Conservation (phyloP, 2,797 vertebrate species). For the Dermochelys coriacea region DNA sequence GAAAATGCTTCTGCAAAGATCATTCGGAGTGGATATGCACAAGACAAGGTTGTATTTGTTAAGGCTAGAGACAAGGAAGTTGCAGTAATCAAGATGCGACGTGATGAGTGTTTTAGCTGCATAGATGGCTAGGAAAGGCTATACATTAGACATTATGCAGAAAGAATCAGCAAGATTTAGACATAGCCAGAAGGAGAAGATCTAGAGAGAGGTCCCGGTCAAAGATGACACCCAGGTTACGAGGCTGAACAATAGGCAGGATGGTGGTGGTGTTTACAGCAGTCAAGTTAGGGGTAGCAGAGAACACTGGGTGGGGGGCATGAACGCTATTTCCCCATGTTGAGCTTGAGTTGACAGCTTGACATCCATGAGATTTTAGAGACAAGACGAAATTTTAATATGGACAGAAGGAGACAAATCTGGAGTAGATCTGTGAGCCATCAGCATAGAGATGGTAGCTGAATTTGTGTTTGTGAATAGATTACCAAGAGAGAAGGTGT, state of each 20-base stretch:
- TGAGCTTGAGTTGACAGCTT: neutral
- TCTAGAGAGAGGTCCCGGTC: neutral
- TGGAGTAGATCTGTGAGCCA: neutral
- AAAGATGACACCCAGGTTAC: neutral
- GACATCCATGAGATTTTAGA: neutral
- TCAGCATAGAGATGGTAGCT: neutral
- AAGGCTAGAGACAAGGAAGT: neutral
- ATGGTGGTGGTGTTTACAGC: neutral
- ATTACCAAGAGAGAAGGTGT: neutral
- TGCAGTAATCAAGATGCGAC: neutral
- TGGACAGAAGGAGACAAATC: neutral
- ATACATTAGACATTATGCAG: neutral
- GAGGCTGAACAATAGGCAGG: neutral
- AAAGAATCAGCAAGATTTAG: neutral
- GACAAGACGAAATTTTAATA: neutral
- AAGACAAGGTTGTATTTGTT: neutral
- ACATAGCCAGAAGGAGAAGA: neutral
- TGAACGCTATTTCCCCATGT: neutral
- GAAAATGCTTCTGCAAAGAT: neutral
- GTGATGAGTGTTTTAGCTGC: neutral
- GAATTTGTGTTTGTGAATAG: conserved; percentile 4
- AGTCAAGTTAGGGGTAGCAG: neutral
- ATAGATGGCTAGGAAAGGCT: neutral
- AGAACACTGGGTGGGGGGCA: neutral
- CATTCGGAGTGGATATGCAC: neutral